Base-by-base conservation (phyloP, 2,888 invertebrate genomes). In the Heliothis peltigera region DNA sequence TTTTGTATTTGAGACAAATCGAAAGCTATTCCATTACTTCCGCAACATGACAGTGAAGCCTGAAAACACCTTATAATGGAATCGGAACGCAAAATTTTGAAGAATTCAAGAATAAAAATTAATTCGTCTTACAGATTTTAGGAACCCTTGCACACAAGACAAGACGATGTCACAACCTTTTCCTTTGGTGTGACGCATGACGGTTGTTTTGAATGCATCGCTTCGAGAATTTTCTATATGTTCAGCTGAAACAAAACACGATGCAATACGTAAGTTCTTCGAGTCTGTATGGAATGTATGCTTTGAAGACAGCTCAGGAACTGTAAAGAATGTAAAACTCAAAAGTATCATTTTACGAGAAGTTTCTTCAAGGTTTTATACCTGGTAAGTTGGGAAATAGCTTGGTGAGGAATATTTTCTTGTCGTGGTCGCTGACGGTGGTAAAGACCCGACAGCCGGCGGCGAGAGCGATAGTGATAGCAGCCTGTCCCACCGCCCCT, bases 401-500 rank as follows among this genome's bases (percentile, higher is more conserved):
- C 67, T 80, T 89, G 15, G 54, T 66, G 6, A 92, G 65, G 64
- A 92, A 90, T 0, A 68, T 73, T 59, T 92, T 92, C 77, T 92
- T 92, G 18, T 62, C 61, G 2, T 72, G 10, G 43, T 87, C 82
- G 28, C 88, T 85, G 49, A 92, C 92, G 0, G 92, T 91, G 0
- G 90, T 81, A 55, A 90, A 91, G 1, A 92, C 89, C 54, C 83
- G 61, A 56, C 87, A 91, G 2, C 80, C 82, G 12, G 74, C 57
- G 0, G 87, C 87, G 4, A 93, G 75, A 0, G 89, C 87, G 0
- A 92, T 78, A 0, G 87, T 77, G 22, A 92, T 89, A 0, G 82
- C 67, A 0, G 93, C 92, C 70, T 92, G 92, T 0, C 92, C 92
- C 2, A 92, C 55, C 0, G 90, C 92, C 0, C 92, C 92, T 0